Base-by-base conservation (phyloP, 2,888 invertebrate species). In the Drosophila nr. medialis region DNA sequence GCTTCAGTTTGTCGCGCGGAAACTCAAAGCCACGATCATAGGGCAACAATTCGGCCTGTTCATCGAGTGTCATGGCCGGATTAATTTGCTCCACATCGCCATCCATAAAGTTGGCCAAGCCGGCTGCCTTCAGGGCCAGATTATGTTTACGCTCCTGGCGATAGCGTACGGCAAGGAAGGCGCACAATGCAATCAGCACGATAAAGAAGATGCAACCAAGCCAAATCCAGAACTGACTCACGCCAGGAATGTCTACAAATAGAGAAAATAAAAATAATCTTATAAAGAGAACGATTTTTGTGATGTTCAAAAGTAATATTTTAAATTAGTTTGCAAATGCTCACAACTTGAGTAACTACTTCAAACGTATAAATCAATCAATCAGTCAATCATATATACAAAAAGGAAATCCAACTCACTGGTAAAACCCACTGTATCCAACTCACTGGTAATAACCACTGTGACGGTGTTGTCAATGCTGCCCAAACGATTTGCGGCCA, bases 1-100 rank as follows among this genome's bases (percentile, higher is more conserved):
- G 76, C 63, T 91, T 92, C 4, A 99, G 94, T 91, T 96, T 95
- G 27, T 98, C 97, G n/a, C 95, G 94, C 0, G 98, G 97, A 92
- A 99, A 98, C 93, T 99, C 99, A 95, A 97, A 98, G 77, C 95
- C 95, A 4, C 95, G 95, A 91, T 98, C 96, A 81, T 99, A 99
- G 0, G 99, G 98, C 69, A 99, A 93, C n/a, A 98, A 93, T 84
- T 98, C 98, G 0, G 98, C 98, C 93, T 99, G 99, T 89, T 99
- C 98, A 75, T 98, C 97, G 2, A 99, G 94, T 0, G 97, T 97
- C 53, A 98, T 92, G 3, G 98, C 97, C 0, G 98, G 98, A 93
- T 99, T 98, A 27, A 98, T 94, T 64, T 95, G 95, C 72, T 96
- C 96, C 1, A 96, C 93, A 8, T 95, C 96, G 4, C 98, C 98